Conservation (phyloP, 2,113 vertebrate species). For the Petaurus breviceps region DNA sequence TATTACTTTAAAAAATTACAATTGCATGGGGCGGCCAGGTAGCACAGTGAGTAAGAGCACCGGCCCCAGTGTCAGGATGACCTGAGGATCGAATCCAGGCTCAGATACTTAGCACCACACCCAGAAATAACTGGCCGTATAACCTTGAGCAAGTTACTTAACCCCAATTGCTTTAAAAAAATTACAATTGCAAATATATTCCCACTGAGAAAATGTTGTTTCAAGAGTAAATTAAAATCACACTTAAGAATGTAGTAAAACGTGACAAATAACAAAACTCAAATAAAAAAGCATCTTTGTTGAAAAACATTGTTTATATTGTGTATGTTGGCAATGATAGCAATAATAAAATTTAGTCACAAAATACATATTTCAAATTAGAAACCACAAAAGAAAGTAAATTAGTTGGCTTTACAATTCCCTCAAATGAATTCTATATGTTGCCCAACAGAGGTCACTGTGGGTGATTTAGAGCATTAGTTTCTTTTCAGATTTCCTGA, state of each 20-base stretch:
- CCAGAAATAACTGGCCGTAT: no score
- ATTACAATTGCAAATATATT: not conserved
- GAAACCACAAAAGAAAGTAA: not conserved
- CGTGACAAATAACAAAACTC: constrained; percentile 37
- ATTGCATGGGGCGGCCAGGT: no score
- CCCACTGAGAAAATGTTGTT: constrained; percentile 1
- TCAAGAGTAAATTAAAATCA: constrained; percentile 18
- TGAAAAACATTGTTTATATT: not conserved
- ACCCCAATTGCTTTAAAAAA: constrained; percentile 28
- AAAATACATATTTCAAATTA: not conserved
- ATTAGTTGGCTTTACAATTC: not conserved
- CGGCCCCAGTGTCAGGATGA: no score
- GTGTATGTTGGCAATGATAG: constrained; percentile 32
- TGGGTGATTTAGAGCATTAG: not conserved
- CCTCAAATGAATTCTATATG: not conserved
- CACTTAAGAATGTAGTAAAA: not conserved
- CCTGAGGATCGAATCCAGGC: no score
- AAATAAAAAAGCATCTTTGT: constrained; percentile 21
- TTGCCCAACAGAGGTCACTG: not conserved
- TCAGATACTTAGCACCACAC: no score
- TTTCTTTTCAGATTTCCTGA: not conserved
- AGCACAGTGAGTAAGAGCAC: no score
- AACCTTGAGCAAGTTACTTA: no score
- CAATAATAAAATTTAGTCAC: not conserved
- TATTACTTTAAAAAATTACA: constrained; percentile 10